phyloP scores from a whole-genome alignment of 2,797 vertebrate species.

The Glossophaga mutica region DNA sequence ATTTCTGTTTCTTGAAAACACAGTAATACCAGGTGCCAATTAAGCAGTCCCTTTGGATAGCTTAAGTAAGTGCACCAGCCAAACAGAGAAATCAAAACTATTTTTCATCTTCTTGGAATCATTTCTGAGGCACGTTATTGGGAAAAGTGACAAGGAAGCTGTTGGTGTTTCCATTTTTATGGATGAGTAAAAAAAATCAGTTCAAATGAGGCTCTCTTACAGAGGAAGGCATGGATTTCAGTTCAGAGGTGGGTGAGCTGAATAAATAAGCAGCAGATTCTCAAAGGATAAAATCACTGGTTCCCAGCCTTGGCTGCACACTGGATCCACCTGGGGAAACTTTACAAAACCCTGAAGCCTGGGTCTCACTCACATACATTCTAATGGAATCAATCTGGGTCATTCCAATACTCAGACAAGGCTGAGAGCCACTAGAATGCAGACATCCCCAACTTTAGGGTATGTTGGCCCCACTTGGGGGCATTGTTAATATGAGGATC shows the following conservation, averaged over 20 bases:
- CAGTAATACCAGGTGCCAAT: background rate
- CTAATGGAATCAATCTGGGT: background rate
- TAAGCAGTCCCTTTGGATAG: background rate
- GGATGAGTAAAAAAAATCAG: background rate
- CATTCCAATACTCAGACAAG: too few species aligned
- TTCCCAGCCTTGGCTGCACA: background rate
- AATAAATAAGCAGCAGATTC: background rate
- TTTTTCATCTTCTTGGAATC: background rate
- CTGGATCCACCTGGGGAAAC: background rate
- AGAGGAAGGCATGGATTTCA: background rate
- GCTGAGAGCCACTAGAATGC: too few species aligned
- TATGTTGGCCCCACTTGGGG: too few species aligned
- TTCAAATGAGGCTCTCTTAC: background rate
- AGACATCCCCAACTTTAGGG: background rate
- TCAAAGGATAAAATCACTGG: accelerated
- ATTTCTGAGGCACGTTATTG: background rate
- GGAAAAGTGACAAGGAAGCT: background rate
- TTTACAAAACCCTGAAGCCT: background rate
- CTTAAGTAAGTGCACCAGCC: background rate
- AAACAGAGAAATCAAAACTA: background rate
- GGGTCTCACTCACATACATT: accelerated
- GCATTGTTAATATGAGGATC: background rate
- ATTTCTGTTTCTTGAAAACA: background rate
- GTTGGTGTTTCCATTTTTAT: background rate
- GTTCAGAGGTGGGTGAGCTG: background rate